Conservation (phyloP, 2,888 invertebrate species). For the Osedax fenrisi region DNA sequence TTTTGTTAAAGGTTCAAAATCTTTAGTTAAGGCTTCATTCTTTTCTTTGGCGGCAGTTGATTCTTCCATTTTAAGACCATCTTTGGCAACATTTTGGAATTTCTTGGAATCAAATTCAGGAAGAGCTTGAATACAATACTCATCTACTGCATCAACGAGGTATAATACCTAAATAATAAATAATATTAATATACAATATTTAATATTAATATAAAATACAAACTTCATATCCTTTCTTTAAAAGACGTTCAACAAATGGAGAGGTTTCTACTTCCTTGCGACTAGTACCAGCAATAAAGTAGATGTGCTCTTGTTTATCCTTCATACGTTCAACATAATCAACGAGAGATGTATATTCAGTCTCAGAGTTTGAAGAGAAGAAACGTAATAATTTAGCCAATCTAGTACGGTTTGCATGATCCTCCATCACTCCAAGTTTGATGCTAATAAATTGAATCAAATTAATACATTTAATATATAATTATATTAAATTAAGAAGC, state of each 20-base stretch:
- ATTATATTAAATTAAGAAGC: too few relatives aligned
- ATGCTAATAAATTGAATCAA: constrained; percentile 54
- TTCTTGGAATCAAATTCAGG: constrained; percentile 97
- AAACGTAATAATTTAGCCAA: constrained; percentile 86
- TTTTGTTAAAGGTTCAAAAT: constrained; percentile 74
- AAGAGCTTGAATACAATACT: constrained; percentile 81
- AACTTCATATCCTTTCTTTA: constrained; percentile 77
- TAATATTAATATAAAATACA: background rate
- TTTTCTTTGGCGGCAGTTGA: constrained; percentile 62
- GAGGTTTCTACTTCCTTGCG: constrained; percentile 77
- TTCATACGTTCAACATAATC: constrained; percentile 92
- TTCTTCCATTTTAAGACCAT: constrained; percentile 71
- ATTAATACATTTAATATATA: background rate
- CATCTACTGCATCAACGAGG: constrained; percentile 90
- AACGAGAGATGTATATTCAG: constrained; percentile 62
- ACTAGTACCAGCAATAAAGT: constrained; percentile 78
- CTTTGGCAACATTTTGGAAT: constrained; percentile 93
- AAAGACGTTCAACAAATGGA: constrained; percentile 85
- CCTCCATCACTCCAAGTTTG: constrained; percentile 92
- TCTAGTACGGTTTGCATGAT: constrained; percentile 85
- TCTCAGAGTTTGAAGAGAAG: constrained; percentile 61
- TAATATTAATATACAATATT: background rate
- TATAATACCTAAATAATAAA: constrained; percentile 61
- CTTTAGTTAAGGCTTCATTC: constrained; percentile 62
- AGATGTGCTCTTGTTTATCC: constrained; percentile 81